Evolutionary conservation across 2,888 invertebrate species (phyloP), one percentile per base, ranked within the genome.

Genomic region (Andrena fulva): DNA sequence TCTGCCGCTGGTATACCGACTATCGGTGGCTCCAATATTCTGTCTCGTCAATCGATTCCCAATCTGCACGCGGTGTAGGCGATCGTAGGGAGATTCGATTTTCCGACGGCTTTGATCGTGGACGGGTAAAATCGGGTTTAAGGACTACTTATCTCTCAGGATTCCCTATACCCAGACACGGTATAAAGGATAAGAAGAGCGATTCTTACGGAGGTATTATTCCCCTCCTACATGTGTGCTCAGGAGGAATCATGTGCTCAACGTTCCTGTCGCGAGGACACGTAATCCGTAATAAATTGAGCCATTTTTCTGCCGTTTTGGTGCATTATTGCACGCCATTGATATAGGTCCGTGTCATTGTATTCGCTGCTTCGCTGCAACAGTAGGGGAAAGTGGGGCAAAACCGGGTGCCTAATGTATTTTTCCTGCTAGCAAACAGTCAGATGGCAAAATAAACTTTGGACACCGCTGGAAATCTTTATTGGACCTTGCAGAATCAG

Each of bases 71-170:
- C 81, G 75, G 80, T 71, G 75, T 73, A 77, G 77, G 63, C 83
- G 80, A 88, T 88, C 84, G 68, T 71, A 74, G 71, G 66, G 60
- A 71, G 73, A 87, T 83, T 87, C 87, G 81, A 86, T 89, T 87
- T 64, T 54, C 71, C 68, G 70, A 20, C 50, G 62, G 68, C 80
- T 82, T 88, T 86, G 77, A 88, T 86, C 84, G 78, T 35, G 60
- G 70, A 77, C 75, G n/a, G 68, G 73, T 64, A 59, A 85, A 85
- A 85, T 85, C 71, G 77, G 76, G 52, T 82, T 85, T 85, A 80
- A 82, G 80, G 75, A 62, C 68, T 85, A 72, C 77, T 77, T 79
- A 84, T 79, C 76, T 76, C 52, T 24, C 31, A 20, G 20, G 27
- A 72, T 59, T 70, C 76, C 59, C 60, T 27, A 54, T 33, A 60